These are phyloP conservation scores for Gracilinanus agilis DNA, from an alignment of 2,113 vertebrate genomes.

Conservation along the genomic window DNA sequence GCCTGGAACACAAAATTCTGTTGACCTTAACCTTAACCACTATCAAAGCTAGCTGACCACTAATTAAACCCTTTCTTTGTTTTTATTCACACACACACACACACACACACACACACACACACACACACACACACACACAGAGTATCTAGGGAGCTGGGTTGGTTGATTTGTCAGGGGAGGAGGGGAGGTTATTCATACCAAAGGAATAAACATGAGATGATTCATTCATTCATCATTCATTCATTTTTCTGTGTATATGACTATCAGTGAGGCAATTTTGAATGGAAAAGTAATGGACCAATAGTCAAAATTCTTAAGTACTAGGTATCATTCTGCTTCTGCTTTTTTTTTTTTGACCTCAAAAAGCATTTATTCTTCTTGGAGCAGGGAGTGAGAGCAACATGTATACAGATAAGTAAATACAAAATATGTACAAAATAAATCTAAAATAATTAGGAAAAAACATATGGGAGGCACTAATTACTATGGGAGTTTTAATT, in stretches of 20 bases:
- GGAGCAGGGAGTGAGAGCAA: background rate
- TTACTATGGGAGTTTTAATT: background rate
- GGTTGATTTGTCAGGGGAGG: background rate
- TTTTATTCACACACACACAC: background rate
- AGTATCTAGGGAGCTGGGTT: background rate
- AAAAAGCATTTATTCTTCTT: too few relatives aligned
- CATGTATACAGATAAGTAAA: background rate
- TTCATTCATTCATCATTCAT: background rate
- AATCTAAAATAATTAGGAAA: background rate
- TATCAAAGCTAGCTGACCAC: background rate
- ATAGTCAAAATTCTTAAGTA: background rate
- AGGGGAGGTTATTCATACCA: background rate
- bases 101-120: background rate
- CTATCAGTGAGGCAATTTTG: background rate
- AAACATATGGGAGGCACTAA: background rate
- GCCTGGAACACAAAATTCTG: background rate
- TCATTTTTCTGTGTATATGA: background rate
- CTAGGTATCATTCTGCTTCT: background rate
- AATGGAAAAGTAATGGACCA: background rate
- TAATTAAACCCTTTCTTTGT: background rate
- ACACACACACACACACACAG: background rate
- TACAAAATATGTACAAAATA: background rate
- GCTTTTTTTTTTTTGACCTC: too few relatives aligned
- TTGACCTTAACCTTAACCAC: background rate
- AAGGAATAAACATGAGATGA: background rate